Evolutionary conservation across 2,888 invertebrate species (phyloP).

Genomic region (Anoncus sp.): DNA sequence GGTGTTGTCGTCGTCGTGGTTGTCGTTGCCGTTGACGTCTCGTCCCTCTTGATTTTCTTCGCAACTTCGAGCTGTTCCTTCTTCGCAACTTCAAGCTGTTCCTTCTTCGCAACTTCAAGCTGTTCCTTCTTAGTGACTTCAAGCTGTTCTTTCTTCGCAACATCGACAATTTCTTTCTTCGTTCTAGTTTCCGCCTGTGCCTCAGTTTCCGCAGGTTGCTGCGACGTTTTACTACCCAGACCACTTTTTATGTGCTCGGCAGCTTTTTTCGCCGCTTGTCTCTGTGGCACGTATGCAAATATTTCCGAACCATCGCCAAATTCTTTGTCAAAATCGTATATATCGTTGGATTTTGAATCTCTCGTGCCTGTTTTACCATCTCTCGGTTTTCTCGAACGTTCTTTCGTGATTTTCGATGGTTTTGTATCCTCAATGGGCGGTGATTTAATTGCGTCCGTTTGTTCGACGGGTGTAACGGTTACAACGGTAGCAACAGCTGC

Average conservation of each 20-base stretch:
- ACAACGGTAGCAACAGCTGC: constrained; percentile 2
- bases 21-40: too few relatives aligned
- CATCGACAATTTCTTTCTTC: constrained; percentile 76
- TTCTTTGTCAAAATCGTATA: constrained; percentile 87
- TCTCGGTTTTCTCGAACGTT: constrained; percentile 76
- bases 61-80: constrained; percentile 75
- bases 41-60: constrained; percentile 79
- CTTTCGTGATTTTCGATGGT: constrained; percentile 71
- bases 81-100: too few relatives aligned
- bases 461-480: constrained; percentile 64
- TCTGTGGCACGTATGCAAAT: constrained; percentile 93
- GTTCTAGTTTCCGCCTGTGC: constrained; percentile 73
- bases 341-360: constrained; percentile 82
- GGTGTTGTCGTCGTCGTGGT: too few relatives aligned
- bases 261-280: constrained; percentile 96
- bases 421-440: constrained; percentile 66
- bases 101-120: constrained; percentile 76
- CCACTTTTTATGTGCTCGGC: constrained; percentile 95
- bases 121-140: too few relatives aligned
- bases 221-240: constrained; percentile 85
- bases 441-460: constrained; percentile 79
- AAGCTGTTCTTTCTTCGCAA: constrained; percentile 77
- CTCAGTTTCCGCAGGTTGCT: constrained; percentile 73
- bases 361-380: constrained; percentile 78
- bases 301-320: constrained; percentile 86